A percentile compares a stretch with the other conserved stretches of the same genome.
These are phyloP conservation scores for Equus quagga DNA, from an alignment of 2,113 vertebrate genomes.

Conservation along the genomic window DNA sequence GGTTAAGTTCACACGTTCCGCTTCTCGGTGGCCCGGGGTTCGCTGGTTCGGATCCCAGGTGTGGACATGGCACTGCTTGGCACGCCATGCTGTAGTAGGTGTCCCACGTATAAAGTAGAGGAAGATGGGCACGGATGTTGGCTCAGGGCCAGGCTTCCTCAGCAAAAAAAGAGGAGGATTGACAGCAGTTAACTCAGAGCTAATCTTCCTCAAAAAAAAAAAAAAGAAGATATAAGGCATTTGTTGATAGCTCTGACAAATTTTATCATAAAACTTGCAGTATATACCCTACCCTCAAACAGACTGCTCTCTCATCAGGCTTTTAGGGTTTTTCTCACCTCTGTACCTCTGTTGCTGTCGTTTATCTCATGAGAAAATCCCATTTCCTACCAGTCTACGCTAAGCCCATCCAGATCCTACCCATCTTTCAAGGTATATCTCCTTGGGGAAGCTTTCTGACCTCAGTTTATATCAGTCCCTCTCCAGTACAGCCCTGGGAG, in stretches of 20 bases:
- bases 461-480: background rate
- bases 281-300: background rate
- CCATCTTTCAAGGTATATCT: background rate
- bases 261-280: background rate
- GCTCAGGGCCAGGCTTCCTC: too few relatives aligned
- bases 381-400: background rate
- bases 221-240: background rate
- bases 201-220: too few relatives aligned
- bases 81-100: too few relatives aligned
- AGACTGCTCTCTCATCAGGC: slow-evolving; percentile 1
- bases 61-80: too few relatives aligned
- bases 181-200: too few relatives aligned
- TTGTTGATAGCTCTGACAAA: background rate
- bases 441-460: background rate
- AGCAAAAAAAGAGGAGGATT: too few relatives aligned
- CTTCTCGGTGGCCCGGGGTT: too few relatives aligned
- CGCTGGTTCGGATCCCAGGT: too few relatives aligned
- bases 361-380: slow-evolving; percentile 20
- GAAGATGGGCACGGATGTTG: too few relatives aligned
- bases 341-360: background rate
- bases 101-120: too few relatives aligned
- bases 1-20: too few relatives aligned
- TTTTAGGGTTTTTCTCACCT: background rate
- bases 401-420: background rate
- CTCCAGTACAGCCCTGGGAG: background rate